Evolutionary conservation across 2,113 vertebrate genomes (phyloP), one percentile per base, ranked within the genome.

Genomic region (Pomatostomus ruficeps): DNA sequence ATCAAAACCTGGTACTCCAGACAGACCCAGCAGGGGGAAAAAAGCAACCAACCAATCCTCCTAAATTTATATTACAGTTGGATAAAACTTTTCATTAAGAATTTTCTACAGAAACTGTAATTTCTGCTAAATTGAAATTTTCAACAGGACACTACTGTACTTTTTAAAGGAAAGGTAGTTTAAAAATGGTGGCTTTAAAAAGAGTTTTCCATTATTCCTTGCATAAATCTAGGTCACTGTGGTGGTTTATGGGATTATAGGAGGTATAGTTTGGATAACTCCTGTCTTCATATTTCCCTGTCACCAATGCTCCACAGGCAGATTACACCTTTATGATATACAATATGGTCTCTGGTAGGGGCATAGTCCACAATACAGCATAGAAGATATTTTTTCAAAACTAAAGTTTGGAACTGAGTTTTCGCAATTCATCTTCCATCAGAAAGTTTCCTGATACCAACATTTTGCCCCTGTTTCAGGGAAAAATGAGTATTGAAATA

Each of bases 1-100:
- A 61, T 77, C 77, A 62, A 87, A 77, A 83, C 43, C 76, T 91
- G 51, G 5, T n/a, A 28, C 38, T 90, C n/a, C 20, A 57, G 51
- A 49, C 12, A 73, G n/a, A 52, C 19, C 11, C 31, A 63, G 65
- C 19, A 26, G 17, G 42, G 14, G 2, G 1, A 5, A 20, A 17
- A 12, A 1, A 7, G 4, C 14, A 18, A 11, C 0, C 11, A 87
- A 18, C 2, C 9, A 45, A 23, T 11, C 23, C 61, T 51, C 19
- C 28, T 28, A 46, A 71, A 25, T 55, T 58, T 80, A 8, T 73
- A n/a, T 83, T 88, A 40, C 59, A 55, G 5, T 40, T 46, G 23
- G 31, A 65, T 73, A 90, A 48, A 85, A 43, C 5, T 85, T 72
- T 35, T 9, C 72, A 58, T 23, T 31, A 29, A 66, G 20, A 76